Base-by-base conservation (phyloP, 2,113 vertebrate species). In the Neogobius melanostomus region DNA sequence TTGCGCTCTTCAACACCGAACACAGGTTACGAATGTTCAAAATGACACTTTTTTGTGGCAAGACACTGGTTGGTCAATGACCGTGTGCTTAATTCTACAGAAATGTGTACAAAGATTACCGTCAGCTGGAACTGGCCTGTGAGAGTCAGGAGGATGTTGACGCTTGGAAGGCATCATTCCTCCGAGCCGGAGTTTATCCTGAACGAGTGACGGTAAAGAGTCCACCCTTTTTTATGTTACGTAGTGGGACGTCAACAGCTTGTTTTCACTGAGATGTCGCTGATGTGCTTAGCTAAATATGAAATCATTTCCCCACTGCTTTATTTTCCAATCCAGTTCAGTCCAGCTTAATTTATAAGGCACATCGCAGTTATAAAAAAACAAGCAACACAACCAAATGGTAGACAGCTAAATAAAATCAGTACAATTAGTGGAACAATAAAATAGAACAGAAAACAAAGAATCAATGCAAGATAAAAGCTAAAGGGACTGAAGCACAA, bases 51-150 rank as follows among this genome's bases (percentile, higher is more conserved):
- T 43, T 8, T 46, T 6, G 5, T 17, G 49, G 53, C 49, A 59
- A 59, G 21, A 59, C 8, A 8, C 48, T 3, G 48, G 8, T 43
- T 8, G 14, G 15, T 47, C 15, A 63, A 8, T n/a, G 60, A 46
- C 11, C 2, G 4, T 11, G 2, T 64, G 3, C 0, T 42, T 6
- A 36, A 36, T 4, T 75, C 61, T 50, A 65, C 88, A 99, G 98
- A 88, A 99, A 99, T 17, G 98, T 99, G 85, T 99, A 99, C 82
- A 99, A 99, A 91, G 98, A 99, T 85, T 99, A 99, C 80, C 92
- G 98, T 79, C 98, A 99, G 91, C 94, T 99, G 91, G 98, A 99
- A 88, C 82, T 99, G 91, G 98, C 98, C 68, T 98, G 97, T n/a
- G 98, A 99, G 92, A 96, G 93, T n/a, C 98, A 99, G 91, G 98